These are phyloP conservation scores for Drosophila diplacantha DNA, from an alignment of 2,888 invertebrate genomes.

Conservation along the genomic window DNA sequence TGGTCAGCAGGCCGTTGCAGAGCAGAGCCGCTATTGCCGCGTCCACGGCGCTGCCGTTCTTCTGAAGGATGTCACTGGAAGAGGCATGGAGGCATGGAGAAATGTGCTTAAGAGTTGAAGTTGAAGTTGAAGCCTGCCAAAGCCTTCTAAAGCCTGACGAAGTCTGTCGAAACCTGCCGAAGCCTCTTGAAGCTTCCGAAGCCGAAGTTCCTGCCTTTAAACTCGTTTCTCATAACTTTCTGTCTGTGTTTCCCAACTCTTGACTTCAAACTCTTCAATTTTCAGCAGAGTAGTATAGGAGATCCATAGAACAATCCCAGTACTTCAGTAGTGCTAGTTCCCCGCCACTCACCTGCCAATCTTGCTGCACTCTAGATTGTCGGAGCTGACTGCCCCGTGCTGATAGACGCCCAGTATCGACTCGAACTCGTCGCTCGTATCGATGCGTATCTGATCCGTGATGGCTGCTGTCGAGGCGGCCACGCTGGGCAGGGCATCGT, in stretches of 20 bases:
- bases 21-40: slow-evolving; percentile 90
- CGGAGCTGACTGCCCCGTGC: slow-evolving; percentile 88
- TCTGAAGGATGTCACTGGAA: slow-evolving; percentile 69
- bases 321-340: not conserved
- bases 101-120: not conserved
- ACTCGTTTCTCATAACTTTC: too few relatives aligned
- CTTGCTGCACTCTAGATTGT: slow-evolving; percentile 85
- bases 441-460: slow-evolving; percentile 21
- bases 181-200: too few relatives aligned
- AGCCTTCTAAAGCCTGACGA: too few relatives aligned
- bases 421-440: slow-evolving; percentile 35
- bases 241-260: too few relatives aligned
- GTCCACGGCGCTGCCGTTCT: slow-evolving; percentile 87
- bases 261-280: too few relatives aligned
- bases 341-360: slow-evolving; percentile 83
- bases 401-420: slow-evolving; percentile 70
- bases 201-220: too few relatives aligned
- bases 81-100: too few relatives aligned
- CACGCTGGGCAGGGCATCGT: slow-evolving; percentile 42
- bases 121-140: too few relatives aligned
- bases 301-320: not conserved
- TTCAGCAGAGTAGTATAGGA: too few relatives aligned
- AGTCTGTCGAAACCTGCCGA: too few relatives aligned
- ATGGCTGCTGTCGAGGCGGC: slow-evolving; percentile 58
- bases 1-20: slow-evolving; percentile 88